phyloP scores from a whole-genome alignment of 2,888 invertebrate genomes.

The Dynastes maya region DNA sequence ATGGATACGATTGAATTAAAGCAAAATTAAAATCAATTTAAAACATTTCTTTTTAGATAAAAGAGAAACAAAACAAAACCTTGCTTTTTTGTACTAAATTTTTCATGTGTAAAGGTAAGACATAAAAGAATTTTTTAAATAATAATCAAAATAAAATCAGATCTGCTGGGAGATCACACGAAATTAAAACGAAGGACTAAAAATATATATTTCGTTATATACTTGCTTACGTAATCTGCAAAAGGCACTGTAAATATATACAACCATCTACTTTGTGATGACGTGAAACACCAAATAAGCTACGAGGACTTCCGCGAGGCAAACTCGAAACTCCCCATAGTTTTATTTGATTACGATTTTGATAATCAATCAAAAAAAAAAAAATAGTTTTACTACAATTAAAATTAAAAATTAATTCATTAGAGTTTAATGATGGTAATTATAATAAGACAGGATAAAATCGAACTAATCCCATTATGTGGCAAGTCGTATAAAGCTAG shows the following conservation, averaged over 20 bases:
- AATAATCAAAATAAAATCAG: constrained; percentile 38
- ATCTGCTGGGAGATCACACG: constrained; percentile 24
- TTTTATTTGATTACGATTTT: not conserved
- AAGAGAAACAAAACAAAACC: constrained; percentile 17
- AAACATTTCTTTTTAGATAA: constrained; percentile 9
- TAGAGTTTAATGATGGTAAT: too few species aligned
- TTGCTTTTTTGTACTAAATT: constrained; percentile 8
- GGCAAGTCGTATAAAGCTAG: constrained; percentile 10
- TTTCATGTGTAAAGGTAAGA: not conserved
- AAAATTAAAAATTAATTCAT: constrained; percentile 18
- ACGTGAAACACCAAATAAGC: constrained; percentile 34
- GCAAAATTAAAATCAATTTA: constrained; percentile 6
- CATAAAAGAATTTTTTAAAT: constrained; percentile 15
- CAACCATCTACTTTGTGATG: constrained; percentile 45
- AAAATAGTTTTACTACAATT: constrained; percentile 6
- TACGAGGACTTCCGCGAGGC: not conserved
- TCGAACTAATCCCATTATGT: not conserved
- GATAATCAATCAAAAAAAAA: constrained; percentile 25
- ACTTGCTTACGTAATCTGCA: constrained; percentile 1
- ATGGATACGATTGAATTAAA: not conserved
- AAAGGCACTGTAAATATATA: constrained; percentile 31
- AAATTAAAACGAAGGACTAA: constrained; percentile 25
- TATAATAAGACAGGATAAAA: not conserved
- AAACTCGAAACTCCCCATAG: not conserved
- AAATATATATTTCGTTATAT: not conserved